Conservation (phyloP, 2,888 invertebrate genomes). For the Lithophane socia region DNA sequence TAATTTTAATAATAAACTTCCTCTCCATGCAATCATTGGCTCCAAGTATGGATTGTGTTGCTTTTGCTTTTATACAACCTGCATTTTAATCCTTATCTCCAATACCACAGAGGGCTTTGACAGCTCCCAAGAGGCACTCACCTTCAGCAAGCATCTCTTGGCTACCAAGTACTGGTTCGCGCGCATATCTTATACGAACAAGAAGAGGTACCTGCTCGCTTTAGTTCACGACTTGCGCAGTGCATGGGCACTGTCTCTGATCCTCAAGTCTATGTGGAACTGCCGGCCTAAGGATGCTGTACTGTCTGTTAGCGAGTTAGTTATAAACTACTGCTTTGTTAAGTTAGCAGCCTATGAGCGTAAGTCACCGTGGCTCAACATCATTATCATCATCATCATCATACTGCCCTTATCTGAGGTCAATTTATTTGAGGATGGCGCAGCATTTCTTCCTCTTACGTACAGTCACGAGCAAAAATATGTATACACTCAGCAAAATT, state of each 20-base stretch:
- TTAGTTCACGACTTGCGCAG: conserved; percentile 79
- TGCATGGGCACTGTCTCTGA: conserved; percentile 81
- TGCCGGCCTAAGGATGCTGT: conserved; percentile 84
- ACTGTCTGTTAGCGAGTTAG: conserved; percentile 79
- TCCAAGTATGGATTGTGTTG: not conserved
- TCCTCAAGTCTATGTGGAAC: conserved; percentile 86
- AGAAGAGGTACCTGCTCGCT: conserved; percentile 79
- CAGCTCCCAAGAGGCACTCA: conserved; percentile 65
- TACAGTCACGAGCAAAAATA: too few species aligned
- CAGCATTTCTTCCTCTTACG: not conserved
- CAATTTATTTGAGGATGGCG: not conserved
- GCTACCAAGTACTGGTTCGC: conserved; percentile 82
- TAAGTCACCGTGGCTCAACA: not conserved
- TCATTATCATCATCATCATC: not conserved
- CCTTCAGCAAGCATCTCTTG: conserved; percentile 77
- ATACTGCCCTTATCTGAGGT: not conserved
- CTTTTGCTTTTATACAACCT: not conserved
- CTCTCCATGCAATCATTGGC: not conserved
- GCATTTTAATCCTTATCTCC: not conserved
- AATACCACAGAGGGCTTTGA: conserved; percentile 66
- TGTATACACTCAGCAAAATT: too few species aligned
- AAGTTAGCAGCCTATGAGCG: not conserved
- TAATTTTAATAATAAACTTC: not conserved
- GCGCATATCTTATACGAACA: conserved; percentile 81
- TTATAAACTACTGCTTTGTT: not conserved